Evolutionary conservation across 1,140 invertebrate species (phyloP).

Genomic region (Drosophila gunungcola): DNA sequence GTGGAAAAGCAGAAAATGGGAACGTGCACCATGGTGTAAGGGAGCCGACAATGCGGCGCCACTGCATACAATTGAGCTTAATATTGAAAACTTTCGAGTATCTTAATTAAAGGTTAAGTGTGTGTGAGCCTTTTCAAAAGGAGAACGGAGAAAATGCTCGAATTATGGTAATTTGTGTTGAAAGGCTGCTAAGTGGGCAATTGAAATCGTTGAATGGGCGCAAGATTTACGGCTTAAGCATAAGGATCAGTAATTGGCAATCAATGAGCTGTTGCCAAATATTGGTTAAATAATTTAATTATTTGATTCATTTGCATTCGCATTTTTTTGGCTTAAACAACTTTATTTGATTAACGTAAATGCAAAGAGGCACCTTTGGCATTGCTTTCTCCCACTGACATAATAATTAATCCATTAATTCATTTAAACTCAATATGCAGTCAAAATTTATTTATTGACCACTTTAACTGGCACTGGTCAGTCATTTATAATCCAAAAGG

Average conservation of each 20-base stretch:
- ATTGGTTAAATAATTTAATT: slow-evolving; percentile 16
- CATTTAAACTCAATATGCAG: slow-evolving; percentile 17
- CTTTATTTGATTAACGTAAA: slow-evolving; percentile 12
- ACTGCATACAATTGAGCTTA: slow-evolving; percentile 65
- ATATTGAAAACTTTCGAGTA: slow-evolving; percentile 81
- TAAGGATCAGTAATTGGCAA: slow-evolving; percentile 34
- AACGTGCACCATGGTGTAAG: slow-evolving; percentile 26
- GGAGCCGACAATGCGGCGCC: slow-evolving; percentile 64
- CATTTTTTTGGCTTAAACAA: slow-evolving; percentile 13
- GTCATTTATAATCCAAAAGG: slow-evolving; percentile 22
- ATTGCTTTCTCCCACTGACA: slow-evolving; percentile 6
- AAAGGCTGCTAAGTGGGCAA: slow-evolving; percentile 52
- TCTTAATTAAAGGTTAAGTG: slow-evolving; percentile 82
- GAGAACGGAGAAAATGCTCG: slow-evolving; percentile 51
- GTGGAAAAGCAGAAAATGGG: slow-evolving; percentile 32
- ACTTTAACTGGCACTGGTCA: slow-evolving; percentile 37
- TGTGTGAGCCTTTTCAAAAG: slow-evolving; percentile 64
- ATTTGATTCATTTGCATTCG: slow-evolving; percentile 9
- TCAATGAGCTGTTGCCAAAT: slow-evolving; percentile 22
- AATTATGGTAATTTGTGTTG: slow-evolving; percentile 50
- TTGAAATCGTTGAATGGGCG: slow-evolving; percentile 44
- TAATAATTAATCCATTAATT: slow-evolving; percentile 51
- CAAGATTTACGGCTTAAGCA: slow-evolving; percentile 30
- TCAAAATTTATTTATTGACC: slow-evolving; percentile 30
- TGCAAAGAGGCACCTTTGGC: slow-evolving; percentile 17